phyloP scores from a whole-genome alignment of 2,888 invertebrate species.

The Charanyca ferruginea region DNA sequence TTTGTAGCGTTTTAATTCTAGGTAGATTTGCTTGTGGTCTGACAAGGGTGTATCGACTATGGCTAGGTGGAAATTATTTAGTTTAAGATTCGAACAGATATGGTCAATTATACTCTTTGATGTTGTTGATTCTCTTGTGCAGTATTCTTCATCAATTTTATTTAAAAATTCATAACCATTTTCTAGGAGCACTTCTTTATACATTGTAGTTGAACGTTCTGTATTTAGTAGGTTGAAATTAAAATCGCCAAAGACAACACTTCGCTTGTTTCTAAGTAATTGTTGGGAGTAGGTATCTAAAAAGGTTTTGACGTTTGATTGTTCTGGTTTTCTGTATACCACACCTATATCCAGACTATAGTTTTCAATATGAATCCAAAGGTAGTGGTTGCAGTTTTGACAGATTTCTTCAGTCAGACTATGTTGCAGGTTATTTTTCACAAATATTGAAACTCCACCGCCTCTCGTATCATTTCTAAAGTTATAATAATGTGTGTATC shows the following conservation, averaged over 20 bases:
- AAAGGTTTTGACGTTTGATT: neutral
- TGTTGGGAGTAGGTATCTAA: conserved; percentile 23
- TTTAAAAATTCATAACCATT: conserved; percentile 17
- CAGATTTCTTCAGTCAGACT: conserved; percentile 6
- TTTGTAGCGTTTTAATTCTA: too few species aligned
- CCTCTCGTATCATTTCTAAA: too few species aligned
- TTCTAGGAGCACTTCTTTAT: conserved; percentile 24
- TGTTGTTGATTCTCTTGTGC: too few species aligned
- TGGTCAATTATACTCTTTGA: conserved; percentile 44
- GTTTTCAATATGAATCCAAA: too few species aligned
- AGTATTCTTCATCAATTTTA: conserved; percentile 16
- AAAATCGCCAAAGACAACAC: neutral
- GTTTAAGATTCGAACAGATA: conserved; percentile 32
- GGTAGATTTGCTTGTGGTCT: too few species aligned
- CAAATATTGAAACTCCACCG: too few species aligned
- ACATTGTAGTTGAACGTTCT: neutral
- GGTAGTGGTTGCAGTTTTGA: neutral
- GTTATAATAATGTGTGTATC: too few species aligned
- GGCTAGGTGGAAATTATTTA: too few species aligned
- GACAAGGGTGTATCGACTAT: too few species aligned
- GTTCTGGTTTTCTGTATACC: conserved; percentile 6
- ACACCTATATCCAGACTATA: conserved; percentile 8
- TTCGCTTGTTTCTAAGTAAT: conserved; percentile 19
- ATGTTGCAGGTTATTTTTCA: neutral
- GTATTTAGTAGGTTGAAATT: too few species aligned